A percentile compares a stretch with the other conserved stretches of the same genome.
phyloP scores from a whole-genome alignment of 2,113 vertebrate species.

The Gymnarchus niloticus region DNA sequence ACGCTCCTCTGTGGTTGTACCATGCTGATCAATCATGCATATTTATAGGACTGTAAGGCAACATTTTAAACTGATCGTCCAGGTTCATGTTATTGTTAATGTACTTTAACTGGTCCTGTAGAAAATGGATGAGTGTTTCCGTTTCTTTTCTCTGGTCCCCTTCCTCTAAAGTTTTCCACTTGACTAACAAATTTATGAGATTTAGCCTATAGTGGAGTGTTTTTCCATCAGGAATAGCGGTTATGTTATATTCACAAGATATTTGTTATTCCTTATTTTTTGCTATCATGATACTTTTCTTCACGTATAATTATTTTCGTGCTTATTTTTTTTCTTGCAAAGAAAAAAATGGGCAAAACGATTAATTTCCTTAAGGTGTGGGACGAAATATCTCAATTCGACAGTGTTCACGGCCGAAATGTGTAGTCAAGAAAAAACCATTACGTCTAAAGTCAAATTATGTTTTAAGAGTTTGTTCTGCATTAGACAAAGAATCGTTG shows the following conservation, averaged over 20 bases:
- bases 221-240: conserved; percentile 60
- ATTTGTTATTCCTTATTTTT: background rate
- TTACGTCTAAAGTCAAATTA: background rate
- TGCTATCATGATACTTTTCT: background rate
- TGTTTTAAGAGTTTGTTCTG: background rate
- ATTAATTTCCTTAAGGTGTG: background rate
- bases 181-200: conserved; percentile 11
- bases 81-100: background rate
- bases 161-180: conserved; percentile 19
- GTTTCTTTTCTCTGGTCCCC: background rate
- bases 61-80: background rate
- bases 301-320: background rate
- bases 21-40: background rate
- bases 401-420: background rate
- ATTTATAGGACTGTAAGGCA: background rate
- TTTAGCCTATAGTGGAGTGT: conserved; percentile 36
- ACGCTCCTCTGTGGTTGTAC: background rate
- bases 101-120: background rate
- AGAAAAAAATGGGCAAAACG: background rate
- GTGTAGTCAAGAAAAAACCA: background rate
- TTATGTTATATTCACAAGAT: conserved; percentile 30
- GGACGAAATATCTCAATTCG: background rate
- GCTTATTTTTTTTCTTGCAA: background rate
- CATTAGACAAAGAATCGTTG: background rate
- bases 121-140: background rate